Evolutionary conservation across 1,140 invertebrate species (phyloP).

Genomic region (Idris sp.): DNA sequence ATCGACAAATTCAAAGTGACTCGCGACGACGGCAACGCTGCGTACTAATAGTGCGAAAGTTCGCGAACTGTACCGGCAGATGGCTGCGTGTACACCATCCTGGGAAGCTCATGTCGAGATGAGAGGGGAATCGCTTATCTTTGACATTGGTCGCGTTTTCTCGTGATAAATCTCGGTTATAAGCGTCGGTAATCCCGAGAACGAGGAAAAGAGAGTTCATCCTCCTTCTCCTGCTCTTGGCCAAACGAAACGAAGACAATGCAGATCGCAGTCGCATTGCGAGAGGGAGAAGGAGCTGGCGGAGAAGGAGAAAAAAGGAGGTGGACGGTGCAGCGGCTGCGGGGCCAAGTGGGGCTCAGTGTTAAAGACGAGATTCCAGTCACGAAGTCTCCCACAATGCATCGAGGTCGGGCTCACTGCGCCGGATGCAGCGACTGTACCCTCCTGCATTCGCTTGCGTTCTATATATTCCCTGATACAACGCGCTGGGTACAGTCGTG

Average conservation of each 20-base stretch:
- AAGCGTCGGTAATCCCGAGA: conserved; percentile 33
- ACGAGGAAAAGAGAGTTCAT: conserved; percentile 23
- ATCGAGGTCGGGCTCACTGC: conserved; percentile 70
- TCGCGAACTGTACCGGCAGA: conserved; percentile 19
- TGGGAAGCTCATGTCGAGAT: conserved; percentile 3
- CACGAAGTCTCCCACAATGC: conserved; percentile 75
- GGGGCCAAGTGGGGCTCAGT: conserved; percentile 30
- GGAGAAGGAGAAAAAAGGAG: conserved; percentile 12
- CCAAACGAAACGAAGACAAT: conserved; percentile 50
- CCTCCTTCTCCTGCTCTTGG: conserved; percentile 8
- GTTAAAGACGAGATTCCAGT: conserved; percentile 73
- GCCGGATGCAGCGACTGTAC: conserved; percentile 71
- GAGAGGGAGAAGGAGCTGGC: conserved; percentile 17
- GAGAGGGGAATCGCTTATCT: conserved; percentile 36
- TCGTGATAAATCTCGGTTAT: conserved; percentile 51
- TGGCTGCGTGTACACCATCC: conserved; percentile 16
- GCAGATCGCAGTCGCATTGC: conserved; percentile 37
- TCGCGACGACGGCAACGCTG: conserved; percentile 21
- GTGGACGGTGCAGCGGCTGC: conserved; percentile 4
- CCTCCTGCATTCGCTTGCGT: conserved; percentile 61
- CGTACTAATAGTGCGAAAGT: conserved; percentile 2
- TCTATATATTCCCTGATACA: conserved; percentile 64
- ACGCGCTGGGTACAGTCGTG: conserved; percentile 71
- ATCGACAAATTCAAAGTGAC: conserved; percentile 11
- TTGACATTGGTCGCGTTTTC: conserved; percentile 58